Percentiles rank a stretch among this genome's conserved stretches.
phyloP scores from a whole-genome alignment of 2,888 invertebrate genomes.

The Bugulina stolonifera region DNA sequence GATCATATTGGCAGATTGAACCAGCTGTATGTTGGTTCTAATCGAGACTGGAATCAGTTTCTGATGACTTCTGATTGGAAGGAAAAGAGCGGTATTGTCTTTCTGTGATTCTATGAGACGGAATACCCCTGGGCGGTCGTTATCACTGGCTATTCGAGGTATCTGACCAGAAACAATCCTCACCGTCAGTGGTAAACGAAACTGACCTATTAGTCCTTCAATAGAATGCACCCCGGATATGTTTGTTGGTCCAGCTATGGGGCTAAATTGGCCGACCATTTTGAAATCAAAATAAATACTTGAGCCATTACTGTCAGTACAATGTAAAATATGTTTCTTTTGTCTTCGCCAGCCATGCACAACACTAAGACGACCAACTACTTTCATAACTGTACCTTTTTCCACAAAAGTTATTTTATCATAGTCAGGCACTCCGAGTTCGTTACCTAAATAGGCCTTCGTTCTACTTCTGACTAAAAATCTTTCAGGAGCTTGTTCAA shows the following conservation, averaged over 20 bases:
- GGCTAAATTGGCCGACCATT: conserved; percentile 84
- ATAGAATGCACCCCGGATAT: conserved; percentile 91
- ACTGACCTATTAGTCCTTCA: conserved; percentile 71
- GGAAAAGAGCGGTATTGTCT: conserved; percentile 47
- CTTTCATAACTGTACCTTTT: conserved; percentile 47
- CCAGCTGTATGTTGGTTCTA: conserved; percentile 75
- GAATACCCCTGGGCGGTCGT: conserved; percentile 43
- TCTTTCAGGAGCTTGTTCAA: conserved; percentile 55
- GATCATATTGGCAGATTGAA: conserved; percentile 56
- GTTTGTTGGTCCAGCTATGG: conserved; percentile 77
- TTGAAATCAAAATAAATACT: conserved; percentile 75
- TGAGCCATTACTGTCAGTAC: conserved; percentile 77
- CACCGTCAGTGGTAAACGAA: conserved; percentile 85
- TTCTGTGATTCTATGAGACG: conserved; percentile 45
- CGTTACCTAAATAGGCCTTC: conserved; percentile 41
- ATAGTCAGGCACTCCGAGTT: conserved; percentile 19
- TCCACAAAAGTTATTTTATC: conserved; percentile 30
- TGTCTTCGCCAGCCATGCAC: conserved; percentile 43
- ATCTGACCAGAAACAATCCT: conserved; percentile 83
- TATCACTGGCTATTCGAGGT: conserved; percentile 59
- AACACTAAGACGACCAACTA: conserved; percentile 39
- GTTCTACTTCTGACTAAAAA: conserved; percentile 66
- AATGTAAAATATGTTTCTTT: conserved; percentile 64
- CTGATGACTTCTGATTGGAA: conserved; percentile 41
- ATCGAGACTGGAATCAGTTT: conserved; percentile 74